phyloP scores from a whole-genome alignment of 2,113 vertebrate species.

The Panthera uncia region DNA sequence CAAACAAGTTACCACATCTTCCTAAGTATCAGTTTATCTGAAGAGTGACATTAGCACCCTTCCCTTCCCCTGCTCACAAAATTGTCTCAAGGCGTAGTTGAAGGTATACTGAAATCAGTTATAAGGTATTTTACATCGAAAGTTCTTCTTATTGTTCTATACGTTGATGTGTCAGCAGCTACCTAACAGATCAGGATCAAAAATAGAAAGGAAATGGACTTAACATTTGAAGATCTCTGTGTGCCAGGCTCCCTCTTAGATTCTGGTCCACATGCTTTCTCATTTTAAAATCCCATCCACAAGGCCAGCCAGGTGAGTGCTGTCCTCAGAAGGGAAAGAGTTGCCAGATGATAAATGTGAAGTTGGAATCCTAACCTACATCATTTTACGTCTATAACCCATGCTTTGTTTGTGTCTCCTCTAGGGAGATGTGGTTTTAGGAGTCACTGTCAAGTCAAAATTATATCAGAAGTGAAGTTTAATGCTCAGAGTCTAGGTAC shows the following conservation, averaged over 20 bases:
- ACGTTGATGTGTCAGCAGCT: neutral
- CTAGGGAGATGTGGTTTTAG: neutral
- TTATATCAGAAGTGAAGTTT: neutral
- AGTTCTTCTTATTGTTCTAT: neutral
- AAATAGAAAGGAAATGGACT: neutral
- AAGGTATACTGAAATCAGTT: neutral
- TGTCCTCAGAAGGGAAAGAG: neutral
- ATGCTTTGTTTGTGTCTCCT: neutral
- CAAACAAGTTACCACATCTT: neutral
- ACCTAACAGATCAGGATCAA: neutral
- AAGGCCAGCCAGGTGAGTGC: neutral
- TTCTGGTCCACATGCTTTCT: neutral
- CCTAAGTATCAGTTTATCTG: neutral
- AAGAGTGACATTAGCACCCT: neutral
- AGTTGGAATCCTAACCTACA: neutral
- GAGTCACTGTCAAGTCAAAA: neutral
- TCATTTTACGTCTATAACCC: neutral
- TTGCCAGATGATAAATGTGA: neutral
- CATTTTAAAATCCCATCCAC: neutral
- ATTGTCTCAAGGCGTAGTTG: neutral
- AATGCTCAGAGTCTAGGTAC: neutral
- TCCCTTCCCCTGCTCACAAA: neutral
- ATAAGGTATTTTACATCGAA: neutral
- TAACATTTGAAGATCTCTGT: neutral
- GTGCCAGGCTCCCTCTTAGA: neutral